Evolutionary conservation across 2,113 vertebrate genomes (phyloP).

Genomic region (Oenanthe oenanthe): DNA sequence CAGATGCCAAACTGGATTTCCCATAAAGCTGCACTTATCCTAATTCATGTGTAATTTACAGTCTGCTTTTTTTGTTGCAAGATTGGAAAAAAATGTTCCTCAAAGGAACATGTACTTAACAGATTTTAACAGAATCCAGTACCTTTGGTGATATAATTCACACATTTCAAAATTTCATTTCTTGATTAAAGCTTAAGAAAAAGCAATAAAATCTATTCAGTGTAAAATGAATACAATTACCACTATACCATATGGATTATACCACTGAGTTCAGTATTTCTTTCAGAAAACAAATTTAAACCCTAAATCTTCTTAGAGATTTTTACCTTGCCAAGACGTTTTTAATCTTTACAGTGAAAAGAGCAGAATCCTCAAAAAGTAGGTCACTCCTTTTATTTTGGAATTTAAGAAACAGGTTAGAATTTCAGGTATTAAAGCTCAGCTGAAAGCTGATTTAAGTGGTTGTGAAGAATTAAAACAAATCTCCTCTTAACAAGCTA

Average conservation of each 20-base stretch:
- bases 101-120: not conserved
- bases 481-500: not conserved
- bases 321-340: not conserved
- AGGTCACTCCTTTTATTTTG: not conserved
- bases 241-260: not conserved
- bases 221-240: not conserved
- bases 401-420: not conserved
- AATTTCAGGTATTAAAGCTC: not conserved
- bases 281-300: not conserved
- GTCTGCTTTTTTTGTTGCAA: not conserved
- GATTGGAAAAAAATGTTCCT: not conserved
- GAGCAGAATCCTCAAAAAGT: not conserved
- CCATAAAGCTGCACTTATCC: not conserved
- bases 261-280: not conserved
- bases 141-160: not conserved
- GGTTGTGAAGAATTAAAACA: not conserved
- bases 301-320: not conserved
- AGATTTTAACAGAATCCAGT: not conserved
- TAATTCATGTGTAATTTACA: not conserved
- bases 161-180: not conserved
- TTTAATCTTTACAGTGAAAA: not conserved
- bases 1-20: not conserved
- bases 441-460: not conserved
- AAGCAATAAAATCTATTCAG: not conserved
- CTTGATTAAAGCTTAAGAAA: not conserved